Evolutionary conservation across 1,140 invertebrate species (phyloP), one percentile per base, ranked within the genome.

Genomic region (Microplitis demolitor): DNA sequence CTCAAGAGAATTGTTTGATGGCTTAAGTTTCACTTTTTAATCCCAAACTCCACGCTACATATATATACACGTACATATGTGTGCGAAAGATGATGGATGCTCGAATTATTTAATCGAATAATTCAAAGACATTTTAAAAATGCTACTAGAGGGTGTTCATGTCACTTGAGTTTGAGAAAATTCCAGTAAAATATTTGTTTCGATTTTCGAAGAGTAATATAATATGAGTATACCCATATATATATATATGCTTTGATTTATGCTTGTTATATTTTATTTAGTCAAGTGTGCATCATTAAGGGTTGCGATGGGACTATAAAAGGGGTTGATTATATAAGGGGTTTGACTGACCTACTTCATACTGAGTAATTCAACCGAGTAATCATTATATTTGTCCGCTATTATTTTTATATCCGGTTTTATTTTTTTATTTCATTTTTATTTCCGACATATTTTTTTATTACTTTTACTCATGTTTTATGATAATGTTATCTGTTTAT

Each of bases 1-100:
- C 66, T 74, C 51, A 75, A 73, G 75, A 75, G 37, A 66, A 24
- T 33, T 62, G 69, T 62, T 39, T 70, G 54, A 62, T 62, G 37
- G 45, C 37, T 31, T 37, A 70, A 35, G 58, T 34, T 62, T 60
- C 33, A 45, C 39, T 45, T 45, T 45, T 45, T 45, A 45, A 45
- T 45, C 39, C 39, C 6, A 6, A 5, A 8, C 39, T 45, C 39
- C 39, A 45, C 39, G 24, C 24, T 24, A 24, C 24, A 24, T 24
- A 24, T 24, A 24, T 24, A 24, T 1, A 24, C 24, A 24, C 24
- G 2, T 24, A 24, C 24, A 24, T 24, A 24, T 24, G 24, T 2
- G 2, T 24, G 24, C 24, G 56, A 45, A 45, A 54, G 66, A 9
- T 54, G 53, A 24, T 66, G 14, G 58, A 69, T 69, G 58, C 68